Conservation (phyloP, 2,113 vertebrate genomes). For the Bambusicola thoracicus region DNA sequence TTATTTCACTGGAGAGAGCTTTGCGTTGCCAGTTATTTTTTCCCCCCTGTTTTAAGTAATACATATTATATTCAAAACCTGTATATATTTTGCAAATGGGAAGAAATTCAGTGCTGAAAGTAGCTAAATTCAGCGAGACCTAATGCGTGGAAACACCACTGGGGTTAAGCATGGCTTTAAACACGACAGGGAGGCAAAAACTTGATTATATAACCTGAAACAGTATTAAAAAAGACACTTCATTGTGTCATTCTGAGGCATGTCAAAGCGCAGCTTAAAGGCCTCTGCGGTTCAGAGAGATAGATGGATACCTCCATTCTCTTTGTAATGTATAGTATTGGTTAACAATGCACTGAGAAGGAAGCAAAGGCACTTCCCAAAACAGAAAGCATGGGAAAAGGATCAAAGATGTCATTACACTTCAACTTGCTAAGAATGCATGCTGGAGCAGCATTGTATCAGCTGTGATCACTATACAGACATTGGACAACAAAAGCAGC, state of each 20-base stretch:
- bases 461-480: background rate
- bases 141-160: background rate
- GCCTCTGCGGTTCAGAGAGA: background rate
- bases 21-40: background rate
- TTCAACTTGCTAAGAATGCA: background rate
- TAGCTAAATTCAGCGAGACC: background rate
- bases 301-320: background rate
- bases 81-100: background rate
- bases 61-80: background rate
- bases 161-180: background rate
- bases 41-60: background rate
- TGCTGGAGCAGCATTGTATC: background rate
- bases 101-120: background rate
- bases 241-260: fast-evolving
- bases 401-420: background rate
- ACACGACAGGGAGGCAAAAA: background rate
- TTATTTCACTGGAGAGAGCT: background rate
- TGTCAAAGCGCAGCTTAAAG: background rate
- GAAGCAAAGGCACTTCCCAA: background rate
- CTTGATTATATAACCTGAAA: background rate
- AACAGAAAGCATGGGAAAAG: background rate
- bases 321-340: background rate
- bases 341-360: background rate
- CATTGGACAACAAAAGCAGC: background rate
- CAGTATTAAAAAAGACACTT: background rate